Evolutionary conservation across 2,888 invertebrate genomes (phyloP), one percentile per base, ranked within the genome.

Genomic region (Drosophila rubida): DNA sequence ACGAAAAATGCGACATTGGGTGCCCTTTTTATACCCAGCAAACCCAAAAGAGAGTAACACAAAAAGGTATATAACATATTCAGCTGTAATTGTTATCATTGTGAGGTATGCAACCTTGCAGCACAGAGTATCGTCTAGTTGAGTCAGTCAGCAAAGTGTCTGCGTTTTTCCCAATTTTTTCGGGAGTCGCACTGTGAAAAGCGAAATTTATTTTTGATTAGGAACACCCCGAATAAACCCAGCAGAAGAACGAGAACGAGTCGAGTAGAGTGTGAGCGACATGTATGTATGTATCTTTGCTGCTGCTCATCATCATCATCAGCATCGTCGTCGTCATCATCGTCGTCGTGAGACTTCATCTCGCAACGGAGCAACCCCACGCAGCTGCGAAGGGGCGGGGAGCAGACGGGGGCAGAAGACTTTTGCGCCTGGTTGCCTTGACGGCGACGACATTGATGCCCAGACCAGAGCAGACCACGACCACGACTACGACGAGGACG

Each of bases 161-260:
- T 54, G 1, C 1, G 30, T 0, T 67, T 69, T 59, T 8, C 58
- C 25, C 22, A 9, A 42, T 16, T 27, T 45, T 27, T 46, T 42
- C 25, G 46, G 32, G 5, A 44, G 45, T 61, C 48, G 48, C 62
- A 37, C 50, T 69, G 73, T 54, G 49, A 71, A 75, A 74, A 69
- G 66, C 54, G 37, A 88, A 83, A 88, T 78, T 74, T 81, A 75
- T 76, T 87, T 87, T 84, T 88, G 87, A 87, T 87, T 87, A 69
- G 75, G 59, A 88, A 68, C 68, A 69, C 80, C 77, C 75, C 54
- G 46, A 37, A 27, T 30, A 48, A 42, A 39, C 14, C n/a, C 2
- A 37, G 35, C 6, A 37, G 2, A 14, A n/a, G 32, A 11, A n/a
- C 11, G 11, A n/a, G 32, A 32, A 32, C 13, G 13, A 37, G 35